Conservation (phyloP, 92 coral and sea anemone species). For the Epizoanthus fatuus region DNA sequence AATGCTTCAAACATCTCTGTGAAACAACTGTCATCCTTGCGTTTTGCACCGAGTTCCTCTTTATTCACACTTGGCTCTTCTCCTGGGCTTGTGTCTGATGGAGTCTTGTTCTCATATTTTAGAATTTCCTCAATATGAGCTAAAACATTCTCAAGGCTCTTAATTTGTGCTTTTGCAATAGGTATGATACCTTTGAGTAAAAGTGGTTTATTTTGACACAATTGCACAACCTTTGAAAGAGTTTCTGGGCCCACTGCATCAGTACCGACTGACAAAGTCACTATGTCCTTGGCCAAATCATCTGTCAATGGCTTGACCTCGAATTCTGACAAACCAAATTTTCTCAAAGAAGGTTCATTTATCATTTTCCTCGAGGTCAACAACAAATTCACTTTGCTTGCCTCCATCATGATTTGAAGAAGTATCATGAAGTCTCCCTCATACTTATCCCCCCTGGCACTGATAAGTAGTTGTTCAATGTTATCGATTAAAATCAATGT, state of each 20-base stretch:
- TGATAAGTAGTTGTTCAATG: slow-evolving; percentile 63
- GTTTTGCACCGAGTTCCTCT: not conserved
- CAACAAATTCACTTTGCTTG: slow-evolving; percentile 36
- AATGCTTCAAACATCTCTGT: slow-evolving; percentile 63
- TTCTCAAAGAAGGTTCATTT: slow-evolving; percentile 50
- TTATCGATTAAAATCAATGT: slow-evolving; percentile 72
- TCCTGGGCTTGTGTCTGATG: not conserved
- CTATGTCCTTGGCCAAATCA: slow-evolving; percentile 35
- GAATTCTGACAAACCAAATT: slow-evolving; percentile 37
- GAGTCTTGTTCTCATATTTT: not conserved
- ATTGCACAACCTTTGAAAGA: slow-evolving; percentile 30
- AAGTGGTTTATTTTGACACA: slow-evolving; percentile 66
- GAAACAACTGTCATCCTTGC: slow-evolving; percentile 35
- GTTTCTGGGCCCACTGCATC: too few species aligned
- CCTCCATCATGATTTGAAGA: slow-evolving; percentile 7
- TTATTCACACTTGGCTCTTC: too few species aligned
- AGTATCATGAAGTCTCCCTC: slow-evolving; percentile 37
- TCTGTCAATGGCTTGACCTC: slow-evolving; percentile 34
- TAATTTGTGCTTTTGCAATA: slow-evolving; percentile 46
- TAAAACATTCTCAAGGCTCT: slow-evolving; percentile 12
- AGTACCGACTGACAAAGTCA: too few species aligned
- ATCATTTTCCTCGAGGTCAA: slow-evolving; percentile 67
- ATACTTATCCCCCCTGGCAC: not conserved
- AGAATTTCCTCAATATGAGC: slow-evolving; percentile 12
- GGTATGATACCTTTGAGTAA: slow-evolving; percentile 54